A percentile compares a stretch with the other conserved stretches of the same genome.
phyloP scores from a whole-genome alignment of 1,140 invertebrate species.

The Aphaenogaster ashmeadi region DNA sequence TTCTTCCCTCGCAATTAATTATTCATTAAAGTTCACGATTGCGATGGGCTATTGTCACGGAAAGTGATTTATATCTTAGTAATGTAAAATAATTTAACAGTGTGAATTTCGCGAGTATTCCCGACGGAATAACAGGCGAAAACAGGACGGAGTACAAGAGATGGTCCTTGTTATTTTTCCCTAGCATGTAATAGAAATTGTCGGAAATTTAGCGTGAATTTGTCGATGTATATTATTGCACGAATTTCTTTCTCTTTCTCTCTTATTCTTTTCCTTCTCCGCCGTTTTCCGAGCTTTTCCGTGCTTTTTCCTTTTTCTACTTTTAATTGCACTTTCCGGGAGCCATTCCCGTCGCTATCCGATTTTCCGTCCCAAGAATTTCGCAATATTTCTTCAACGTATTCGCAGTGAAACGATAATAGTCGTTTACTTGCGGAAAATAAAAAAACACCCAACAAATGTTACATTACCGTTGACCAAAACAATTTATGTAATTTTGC shows the following conservation, averaged over 20 bases:
- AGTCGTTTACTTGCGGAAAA: conserved; percentile 31
- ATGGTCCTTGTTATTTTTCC: neutral
- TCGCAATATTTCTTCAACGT: conserved; percentile 18
- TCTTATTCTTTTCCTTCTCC: neutral
- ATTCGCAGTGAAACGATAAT: conserved; percentile 20
- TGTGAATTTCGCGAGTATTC: neutral
- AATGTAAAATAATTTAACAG: neutral
- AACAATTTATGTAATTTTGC: neutral
- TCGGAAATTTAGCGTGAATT: conserved; percentile 31
- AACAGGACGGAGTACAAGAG: neutral
- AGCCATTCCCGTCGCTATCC: conserved; percentile 5
- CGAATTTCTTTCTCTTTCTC: neutral
- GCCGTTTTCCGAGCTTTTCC: conserved; percentile 21
- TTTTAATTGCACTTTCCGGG: conserved; percentile 57
- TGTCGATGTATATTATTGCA: conserved; percentile 15
- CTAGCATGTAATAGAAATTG: conserved; percentile 14
- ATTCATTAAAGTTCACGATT: neutral
- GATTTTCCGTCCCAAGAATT: conserved; percentile 44
- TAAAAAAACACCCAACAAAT: neutral
- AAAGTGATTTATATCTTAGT: conserved; percentile 1
- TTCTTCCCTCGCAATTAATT: neutral
- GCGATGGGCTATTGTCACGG: too few species aligned
- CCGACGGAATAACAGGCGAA: neutral
- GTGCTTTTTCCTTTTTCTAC: conserved; percentile 28
- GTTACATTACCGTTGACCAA: neutral